Evolutionary conservation across 2,797 vertebrate genomes (phyloP).

Genomic region (Micropoecilia bifurca): DNA sequence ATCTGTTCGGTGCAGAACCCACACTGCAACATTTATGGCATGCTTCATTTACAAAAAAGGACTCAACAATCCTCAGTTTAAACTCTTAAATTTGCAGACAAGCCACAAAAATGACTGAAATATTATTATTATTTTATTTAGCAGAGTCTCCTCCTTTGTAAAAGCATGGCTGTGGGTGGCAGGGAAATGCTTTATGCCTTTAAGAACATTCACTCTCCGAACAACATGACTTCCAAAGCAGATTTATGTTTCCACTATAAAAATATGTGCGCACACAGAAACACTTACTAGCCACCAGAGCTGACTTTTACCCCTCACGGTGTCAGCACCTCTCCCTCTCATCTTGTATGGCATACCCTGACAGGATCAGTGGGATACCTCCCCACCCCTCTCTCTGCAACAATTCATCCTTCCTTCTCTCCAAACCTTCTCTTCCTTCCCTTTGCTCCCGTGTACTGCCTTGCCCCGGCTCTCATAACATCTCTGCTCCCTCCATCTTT

Average conservation of each 20-base stretch:
- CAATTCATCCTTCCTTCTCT: slow-evolving; percentile 29
- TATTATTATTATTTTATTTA: neutral
- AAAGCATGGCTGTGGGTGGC: neutral
- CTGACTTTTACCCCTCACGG: slow-evolving; percentile 26
- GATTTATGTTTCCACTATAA: neutral
- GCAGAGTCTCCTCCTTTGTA: neutral
- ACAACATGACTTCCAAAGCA: neutral
- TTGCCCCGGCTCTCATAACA: slow-evolving; percentile 47
- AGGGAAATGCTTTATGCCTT: neutral
- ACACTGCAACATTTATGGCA: neutral
- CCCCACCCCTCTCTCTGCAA: slow-evolving; percentile 26
- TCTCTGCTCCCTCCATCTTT: slow-evolving; percentile 59
- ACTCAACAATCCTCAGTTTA: neutral
- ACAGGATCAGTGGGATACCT: slow-evolving; percentile 51
- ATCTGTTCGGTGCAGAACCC: neutral
- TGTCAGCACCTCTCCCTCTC: slow-evolving; percentile 30
- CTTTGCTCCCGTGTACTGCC: slow-evolving; percentile 35
- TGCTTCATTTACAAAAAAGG: neutral
- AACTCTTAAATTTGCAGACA: neutral
- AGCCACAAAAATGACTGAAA: neutral
- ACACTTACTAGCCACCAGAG: neutral
- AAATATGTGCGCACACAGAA: neutral
- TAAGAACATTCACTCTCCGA: neutral
- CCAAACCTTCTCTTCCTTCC: slow-evolving; percentile 31
- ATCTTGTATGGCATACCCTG: slow-evolving; percentile 18